A percentile compares a stretch with the other conserved stretches of the same genome.
These are phyloP conservation scores for Luscinia luscinia DNA, from an alignment of 2,797 vertebrate genomes.

Conservation along the genomic window DNA sequence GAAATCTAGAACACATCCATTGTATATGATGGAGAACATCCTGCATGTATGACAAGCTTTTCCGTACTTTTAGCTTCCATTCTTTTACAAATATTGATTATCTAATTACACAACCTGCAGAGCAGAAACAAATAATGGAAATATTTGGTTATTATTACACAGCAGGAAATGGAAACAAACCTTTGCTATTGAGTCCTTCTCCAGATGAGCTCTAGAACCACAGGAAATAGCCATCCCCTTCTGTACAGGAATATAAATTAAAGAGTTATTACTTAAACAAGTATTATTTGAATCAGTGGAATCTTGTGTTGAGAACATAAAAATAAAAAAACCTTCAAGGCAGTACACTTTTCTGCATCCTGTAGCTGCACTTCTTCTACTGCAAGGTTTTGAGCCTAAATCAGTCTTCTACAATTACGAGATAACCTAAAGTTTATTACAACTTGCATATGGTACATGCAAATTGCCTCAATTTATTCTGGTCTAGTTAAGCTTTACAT, in stretches of 20 bases:
- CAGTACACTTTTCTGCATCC: neutral
- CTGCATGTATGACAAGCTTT: neutral
- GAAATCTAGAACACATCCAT: neutral
- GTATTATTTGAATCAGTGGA: neutral
- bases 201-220: conserved; percentile 95
- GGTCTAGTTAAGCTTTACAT: neutral
- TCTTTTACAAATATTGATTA: neutral
- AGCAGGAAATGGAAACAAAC: conserved; percentile 73
- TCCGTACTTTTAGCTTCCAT: neutral
- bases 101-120: neutral
- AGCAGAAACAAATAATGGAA: neutral
- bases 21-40: neutral
- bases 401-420: neutral
- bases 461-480: neutral
- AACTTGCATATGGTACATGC: neutral
- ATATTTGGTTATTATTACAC: neutral
- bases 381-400: neutral
- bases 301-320: neutral
- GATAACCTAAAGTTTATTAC: neutral
- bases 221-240: conserved; percentile 92
- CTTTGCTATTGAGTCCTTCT: conserved; percentile 92
- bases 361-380: neutral
- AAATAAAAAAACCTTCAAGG: neutral
- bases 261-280: neutral
- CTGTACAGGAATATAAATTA: conserved; percentile 71